phyloP scores from a whole-genome alignment of 2,797 vertebrate species.

The Glyptemys insculpta region DNA sequence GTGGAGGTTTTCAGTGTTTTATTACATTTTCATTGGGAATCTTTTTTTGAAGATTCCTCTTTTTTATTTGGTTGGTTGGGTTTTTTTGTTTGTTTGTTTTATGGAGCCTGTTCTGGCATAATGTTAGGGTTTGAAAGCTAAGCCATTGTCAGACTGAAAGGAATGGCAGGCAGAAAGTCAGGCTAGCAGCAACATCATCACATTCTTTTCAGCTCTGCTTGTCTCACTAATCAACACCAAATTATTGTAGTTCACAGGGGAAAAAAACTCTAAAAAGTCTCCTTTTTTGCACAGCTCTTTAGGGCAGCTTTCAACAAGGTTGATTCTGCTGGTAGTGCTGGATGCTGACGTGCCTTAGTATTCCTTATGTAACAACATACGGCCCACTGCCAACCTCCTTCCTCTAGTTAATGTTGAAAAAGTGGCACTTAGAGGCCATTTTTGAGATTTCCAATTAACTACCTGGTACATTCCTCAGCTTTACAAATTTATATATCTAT shows the following conservation, averaged over 20 bases:
- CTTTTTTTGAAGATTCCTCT: background rate
- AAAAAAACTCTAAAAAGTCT: background rate
- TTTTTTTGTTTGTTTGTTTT: background rate
- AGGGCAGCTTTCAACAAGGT: background rate
- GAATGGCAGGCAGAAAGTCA: conserved; percentile 25
- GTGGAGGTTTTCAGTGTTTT: conserved; percentile 36
- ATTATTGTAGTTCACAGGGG: background rate
- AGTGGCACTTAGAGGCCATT: background rate
- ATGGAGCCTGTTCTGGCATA: conserved; percentile 21
- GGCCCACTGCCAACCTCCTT: background rate
- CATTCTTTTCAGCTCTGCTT: background rate
- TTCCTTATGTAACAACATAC: conserved; percentile 5
- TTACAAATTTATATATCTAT: background rate
- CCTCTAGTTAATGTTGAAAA: background rate
- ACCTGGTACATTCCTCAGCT: conserved; percentile 4
- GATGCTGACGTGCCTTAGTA: background rate
- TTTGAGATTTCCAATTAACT: background rate
- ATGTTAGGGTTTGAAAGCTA: conserved; percentile 42
- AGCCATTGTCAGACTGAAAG: conserved; percentile 35
- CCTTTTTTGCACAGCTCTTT: background rate
- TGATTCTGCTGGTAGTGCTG: background rate
- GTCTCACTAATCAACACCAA: background rate
- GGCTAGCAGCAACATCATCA: background rate
- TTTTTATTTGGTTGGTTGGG: conserved; percentile 15
- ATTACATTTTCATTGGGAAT: conserved; percentile 22